Evolutionary conservation across 1,140 invertebrate genomes (phyloP).

Genomic region (Meloidogyne chitwoodi): DNA sequence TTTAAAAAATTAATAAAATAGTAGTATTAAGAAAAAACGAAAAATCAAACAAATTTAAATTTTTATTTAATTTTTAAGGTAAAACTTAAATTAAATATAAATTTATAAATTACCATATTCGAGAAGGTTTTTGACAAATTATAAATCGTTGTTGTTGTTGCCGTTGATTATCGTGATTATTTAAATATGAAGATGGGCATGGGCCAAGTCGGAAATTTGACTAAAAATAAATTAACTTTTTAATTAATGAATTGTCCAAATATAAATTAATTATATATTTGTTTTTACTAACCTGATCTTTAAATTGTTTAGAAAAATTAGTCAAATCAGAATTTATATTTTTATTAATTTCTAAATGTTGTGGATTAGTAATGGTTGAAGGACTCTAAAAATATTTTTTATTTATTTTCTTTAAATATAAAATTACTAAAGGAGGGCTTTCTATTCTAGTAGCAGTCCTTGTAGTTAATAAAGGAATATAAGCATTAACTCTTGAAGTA

Average conservation of each 20-base stretch:
- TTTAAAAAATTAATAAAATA: no score
- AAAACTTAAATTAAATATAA: not conserved
- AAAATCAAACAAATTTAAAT: no score
- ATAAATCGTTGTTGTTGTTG: not conserved
- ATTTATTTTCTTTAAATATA: not conserved
- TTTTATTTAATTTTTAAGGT: no score
- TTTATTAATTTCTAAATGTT: not conserved
- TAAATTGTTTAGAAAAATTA: not conserved
- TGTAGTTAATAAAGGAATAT: not conserved
- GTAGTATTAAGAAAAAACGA: no score
- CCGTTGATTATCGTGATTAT: not conserved
- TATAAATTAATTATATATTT: no score
- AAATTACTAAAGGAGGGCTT: not conserved
- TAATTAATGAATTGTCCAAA: no score
- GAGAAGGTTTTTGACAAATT: not conserved
- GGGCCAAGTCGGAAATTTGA: constrained; percentile 5
- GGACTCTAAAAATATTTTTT: not conserved
- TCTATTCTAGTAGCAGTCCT: not conserved
- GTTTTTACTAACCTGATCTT: not conserved
- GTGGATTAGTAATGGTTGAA: not conserved
- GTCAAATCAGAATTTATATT: not conserved
- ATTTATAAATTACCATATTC: not conserved
- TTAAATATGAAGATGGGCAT: constrained; percentile 12
- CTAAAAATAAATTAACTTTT: not conserved
- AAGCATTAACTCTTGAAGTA: not conserved